These are phyloP conservation scores for Falco novaeseelandiae DNA, from an alignment of 2,797 vertebrate genomes.

Conservation along the genomic window DNA sequence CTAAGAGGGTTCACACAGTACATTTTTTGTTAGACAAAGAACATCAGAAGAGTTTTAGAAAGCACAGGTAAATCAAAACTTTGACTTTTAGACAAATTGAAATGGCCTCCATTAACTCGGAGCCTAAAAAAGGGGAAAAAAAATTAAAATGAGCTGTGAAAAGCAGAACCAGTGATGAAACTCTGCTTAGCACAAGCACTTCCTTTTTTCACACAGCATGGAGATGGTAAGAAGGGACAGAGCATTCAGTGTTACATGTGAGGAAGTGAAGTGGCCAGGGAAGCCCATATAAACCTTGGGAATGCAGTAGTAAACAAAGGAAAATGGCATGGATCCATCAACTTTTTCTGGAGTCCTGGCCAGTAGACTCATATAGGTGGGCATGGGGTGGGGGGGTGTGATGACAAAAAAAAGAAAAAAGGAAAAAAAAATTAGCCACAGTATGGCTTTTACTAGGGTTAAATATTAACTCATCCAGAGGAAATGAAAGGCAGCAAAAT, in stretches of 20 bases:
- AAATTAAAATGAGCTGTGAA: not conserved
- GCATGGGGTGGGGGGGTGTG: not conserved
- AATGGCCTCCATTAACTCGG: not conserved
- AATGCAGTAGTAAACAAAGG: not conserved
- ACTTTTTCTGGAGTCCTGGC: not conserved
- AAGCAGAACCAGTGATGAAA: not conserved
- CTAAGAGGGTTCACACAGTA: not conserved
- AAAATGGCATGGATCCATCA: not conserved
- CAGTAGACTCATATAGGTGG: not conserved
- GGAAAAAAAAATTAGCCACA: not conserved
- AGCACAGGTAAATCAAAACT: not conserved
- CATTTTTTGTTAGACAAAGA: not conserved
- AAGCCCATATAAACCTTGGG: not conserved
- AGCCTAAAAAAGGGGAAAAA: not conserved
- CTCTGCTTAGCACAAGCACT: not conserved
- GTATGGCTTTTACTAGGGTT: not conserved
- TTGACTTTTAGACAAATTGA: not conserved
- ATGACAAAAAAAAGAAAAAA: rapidly evolving
- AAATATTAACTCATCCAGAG: not conserved
- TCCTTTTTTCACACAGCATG: not conserved
- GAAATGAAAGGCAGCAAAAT: not conserved
- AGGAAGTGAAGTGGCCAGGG: not conserved
- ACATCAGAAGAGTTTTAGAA: not conserved
- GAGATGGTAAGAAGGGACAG: not conserved
- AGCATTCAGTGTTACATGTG: not conserved